Conservation (phyloP, 2,113 vertebrate genomes). For the Lepidothrix coronata region DNA sequence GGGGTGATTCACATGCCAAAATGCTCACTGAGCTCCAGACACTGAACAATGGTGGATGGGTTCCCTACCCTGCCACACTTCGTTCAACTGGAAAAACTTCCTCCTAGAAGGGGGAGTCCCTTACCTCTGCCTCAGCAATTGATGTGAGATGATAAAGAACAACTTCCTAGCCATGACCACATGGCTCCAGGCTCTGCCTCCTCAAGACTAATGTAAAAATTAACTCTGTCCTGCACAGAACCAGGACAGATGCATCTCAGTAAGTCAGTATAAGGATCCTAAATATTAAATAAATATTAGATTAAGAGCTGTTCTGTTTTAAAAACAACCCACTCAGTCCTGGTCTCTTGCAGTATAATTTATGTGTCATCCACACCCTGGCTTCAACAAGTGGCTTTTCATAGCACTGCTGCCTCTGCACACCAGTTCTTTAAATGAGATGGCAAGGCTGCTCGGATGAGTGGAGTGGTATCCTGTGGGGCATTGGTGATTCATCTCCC, state of each 20-base stretch:
- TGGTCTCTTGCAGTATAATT: neutral
- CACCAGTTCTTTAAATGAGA: accelerated
- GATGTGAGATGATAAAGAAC: neutral
- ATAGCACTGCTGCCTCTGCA: neutral
- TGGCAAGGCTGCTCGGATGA: neutral
- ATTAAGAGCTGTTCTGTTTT: neutral
- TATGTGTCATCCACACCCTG: neutral
- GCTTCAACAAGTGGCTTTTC: neutral
- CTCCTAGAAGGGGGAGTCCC: neutral
- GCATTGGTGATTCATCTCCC: neutral
- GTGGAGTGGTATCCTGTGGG: neutral
- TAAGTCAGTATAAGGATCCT: neutral
- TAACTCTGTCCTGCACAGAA: neutral
- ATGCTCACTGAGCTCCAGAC: accelerated
- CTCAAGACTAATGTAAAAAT: neutral
- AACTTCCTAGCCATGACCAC: neutral
- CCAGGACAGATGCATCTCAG: neutral
- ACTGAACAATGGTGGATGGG: neutral
- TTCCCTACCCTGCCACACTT: neutral
- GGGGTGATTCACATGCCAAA: neutral
- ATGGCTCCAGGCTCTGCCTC: accelerated
- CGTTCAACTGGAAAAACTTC: neutral
- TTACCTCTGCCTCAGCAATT: neutral
- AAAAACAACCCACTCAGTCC: neutral
- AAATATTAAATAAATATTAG: neutral